These are phyloP conservation scores for Apodemia duryi DNA, from an alignment of 2,888 invertebrate species.

Conservation along the genomic window DNA sequence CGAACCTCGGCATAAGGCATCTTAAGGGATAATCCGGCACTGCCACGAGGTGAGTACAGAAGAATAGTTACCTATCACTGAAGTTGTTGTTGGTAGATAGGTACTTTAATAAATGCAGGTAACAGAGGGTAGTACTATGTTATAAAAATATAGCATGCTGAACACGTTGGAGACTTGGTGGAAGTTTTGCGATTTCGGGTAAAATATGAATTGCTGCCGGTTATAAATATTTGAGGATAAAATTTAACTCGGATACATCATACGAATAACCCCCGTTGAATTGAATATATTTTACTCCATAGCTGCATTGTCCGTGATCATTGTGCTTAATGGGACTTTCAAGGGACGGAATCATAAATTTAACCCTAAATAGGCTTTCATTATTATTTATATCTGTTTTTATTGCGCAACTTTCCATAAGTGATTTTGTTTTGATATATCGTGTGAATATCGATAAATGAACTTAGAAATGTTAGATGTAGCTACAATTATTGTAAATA, in stretches of 20 bases:
- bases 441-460: neutral
- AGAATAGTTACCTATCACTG: too few relatives aligned
- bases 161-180: neutral
- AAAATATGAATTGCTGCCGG: neutral
- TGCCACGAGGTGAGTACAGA: too few relatives aligned
- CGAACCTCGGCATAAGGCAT: too few relatives aligned
- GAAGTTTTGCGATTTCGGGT: neutral
- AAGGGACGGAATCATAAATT: slow-evolving; percentile 18
- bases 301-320: slow-evolving; percentile 12
- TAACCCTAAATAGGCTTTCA: slow-evolving; percentile 15
- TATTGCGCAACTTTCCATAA: slow-evolving; percentile 12
- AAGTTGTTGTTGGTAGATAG: too few relatives aligned
- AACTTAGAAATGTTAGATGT: neutral
- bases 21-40: too few relatives aligned
- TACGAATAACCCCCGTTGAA: slow-evolving; percentile 15
- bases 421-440: slow-evolving; percentile 11
- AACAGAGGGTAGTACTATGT: too few relatives aligned
- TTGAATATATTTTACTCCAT: slow-evolving; percentile 13
- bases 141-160: neutral
- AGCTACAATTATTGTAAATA: neutral
- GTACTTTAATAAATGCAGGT: too few relatives aligned
- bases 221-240: neutral
- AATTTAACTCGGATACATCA: slow-evolving; percentile 5
- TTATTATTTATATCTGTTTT: slow-evolving; percentile 15
- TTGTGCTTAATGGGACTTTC: slow-evolving; percentile 23